Evolutionary conservation across 92 coral and sea anemone species (phyloP), one percentile per base, ranked within the genome.

Genomic region (Phymanthus crucifer): DNA sequence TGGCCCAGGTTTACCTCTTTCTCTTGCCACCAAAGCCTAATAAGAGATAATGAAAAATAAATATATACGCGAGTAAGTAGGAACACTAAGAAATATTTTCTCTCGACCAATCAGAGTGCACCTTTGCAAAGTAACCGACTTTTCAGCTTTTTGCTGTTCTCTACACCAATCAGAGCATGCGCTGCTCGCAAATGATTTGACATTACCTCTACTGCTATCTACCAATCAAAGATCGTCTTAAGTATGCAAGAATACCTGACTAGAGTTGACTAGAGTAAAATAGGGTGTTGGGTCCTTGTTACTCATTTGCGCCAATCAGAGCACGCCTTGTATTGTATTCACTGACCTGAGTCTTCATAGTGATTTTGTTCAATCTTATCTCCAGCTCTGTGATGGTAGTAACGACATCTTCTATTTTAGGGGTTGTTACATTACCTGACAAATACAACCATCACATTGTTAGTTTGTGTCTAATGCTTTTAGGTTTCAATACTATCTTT

Each of bases 1-100:
- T 27, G 68, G 84, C 0, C 88, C 90, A 14, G 72, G 79, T 32
- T 85, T 71, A 27, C 87, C 90, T 8, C 40, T 50, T 40, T 77
- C 72, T 26, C 64, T 50, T n/a, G 65, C 38, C 65, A 32, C 50
- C 67, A 38, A 50, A 17, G 72, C 40, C 37, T 61, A 61, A n/a
- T 33, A 4, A 32, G 12, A 57, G 56, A 43, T 48, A 13, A 65
- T 32, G 21, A 52, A 27, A 32, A 74, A 0, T 11, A 73, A 43
- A 43, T 43, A 10, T 43, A 2, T 43, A 43, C 5, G 43, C 5
- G 5, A 38, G 43, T 38, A 38, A 10, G 43, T 43, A 43, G 48
- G 14, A 43, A 43, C 1, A 17, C 18, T 43, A 43, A 43, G 48
- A 43, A 43, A 3, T 6, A 37, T 3, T 7, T 37, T 37, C 7